Evolutionary conservation across 2,113 vertebrate genomes (phyloP).

Genomic region (Bufo gargarizans): DNA sequence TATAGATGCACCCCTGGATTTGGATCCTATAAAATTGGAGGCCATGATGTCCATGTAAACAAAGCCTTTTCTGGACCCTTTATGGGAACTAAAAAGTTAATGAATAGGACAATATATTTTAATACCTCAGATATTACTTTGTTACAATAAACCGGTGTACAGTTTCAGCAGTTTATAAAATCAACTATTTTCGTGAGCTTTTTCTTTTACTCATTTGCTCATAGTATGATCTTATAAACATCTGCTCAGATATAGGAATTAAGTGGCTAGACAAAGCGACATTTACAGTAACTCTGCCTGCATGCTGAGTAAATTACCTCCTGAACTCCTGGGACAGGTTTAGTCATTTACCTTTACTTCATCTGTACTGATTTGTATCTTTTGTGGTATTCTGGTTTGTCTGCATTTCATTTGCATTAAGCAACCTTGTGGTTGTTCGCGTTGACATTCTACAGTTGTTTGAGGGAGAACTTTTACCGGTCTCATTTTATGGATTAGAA

Average conservation of each 20-base stretch:
- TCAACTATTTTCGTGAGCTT: neutral
- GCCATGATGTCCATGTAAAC: neutral
- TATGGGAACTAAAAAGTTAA: neutral
- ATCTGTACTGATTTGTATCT: conserved; percentile 20
- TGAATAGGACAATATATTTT: neutral
- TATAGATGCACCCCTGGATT: no score
- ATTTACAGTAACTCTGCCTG: conserved; percentile 5
- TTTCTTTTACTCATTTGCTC: neutral
- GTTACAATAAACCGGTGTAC: neutral
- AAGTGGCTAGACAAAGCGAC: conserved; percentile 1
- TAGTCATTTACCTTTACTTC: conserved; percentile 30
- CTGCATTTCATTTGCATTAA: conserved; percentile 33
- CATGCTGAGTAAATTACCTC: conserved; percentile 5
- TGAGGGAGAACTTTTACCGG: neutral
- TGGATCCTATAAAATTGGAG: neutral
- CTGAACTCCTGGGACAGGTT: neutral
- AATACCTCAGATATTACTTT: neutral
- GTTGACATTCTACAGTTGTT: neutral
- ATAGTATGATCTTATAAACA: conserved; percentile 9
- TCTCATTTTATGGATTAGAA: neutral
- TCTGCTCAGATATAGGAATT: neutral
- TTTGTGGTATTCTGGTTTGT: conserved; percentile 35
- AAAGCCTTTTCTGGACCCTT: neutral
- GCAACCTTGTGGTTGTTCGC: neutral
- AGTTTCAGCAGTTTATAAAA: neutral